Conservation (phyloP, 2,888 invertebrate genomes). For the Tiliacea aurago region DNA sequence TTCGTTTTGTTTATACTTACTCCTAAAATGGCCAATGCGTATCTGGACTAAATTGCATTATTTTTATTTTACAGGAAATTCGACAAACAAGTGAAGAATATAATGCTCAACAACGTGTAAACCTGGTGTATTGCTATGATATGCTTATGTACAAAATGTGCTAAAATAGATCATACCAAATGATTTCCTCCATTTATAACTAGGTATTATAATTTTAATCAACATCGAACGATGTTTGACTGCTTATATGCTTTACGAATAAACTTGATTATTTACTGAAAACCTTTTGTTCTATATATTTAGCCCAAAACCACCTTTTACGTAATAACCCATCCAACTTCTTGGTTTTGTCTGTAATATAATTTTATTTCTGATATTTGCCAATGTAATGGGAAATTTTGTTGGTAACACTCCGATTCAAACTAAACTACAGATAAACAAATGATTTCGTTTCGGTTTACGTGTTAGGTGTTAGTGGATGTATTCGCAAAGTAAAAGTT, state of each 20-base stretch:
- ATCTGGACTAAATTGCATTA: background rate
- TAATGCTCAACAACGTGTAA: constrained; percentile 88
- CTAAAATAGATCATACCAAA: constrained; percentile 32
- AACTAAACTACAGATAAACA: constrained; percentile 10
- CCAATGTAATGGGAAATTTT: background rate
- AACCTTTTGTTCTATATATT: background rate
- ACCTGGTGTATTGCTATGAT: background rate
- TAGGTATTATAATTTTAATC: constrained; percentile 42
- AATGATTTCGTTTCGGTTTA: background rate
- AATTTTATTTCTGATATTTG: background rate
- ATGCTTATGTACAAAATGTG: constrained; percentile 34
- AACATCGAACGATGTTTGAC: constrained; percentile 40
- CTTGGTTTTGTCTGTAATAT: background rate
- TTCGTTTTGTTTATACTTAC: background rate
- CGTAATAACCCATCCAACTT: no score
- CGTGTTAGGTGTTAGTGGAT: constrained; percentile 35
- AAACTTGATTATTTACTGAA: constrained; percentile 37
- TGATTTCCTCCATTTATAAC: constrained; percentile 42
- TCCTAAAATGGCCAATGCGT: no score
- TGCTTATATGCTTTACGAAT: constrained; percentile 54
- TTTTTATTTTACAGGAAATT: constrained; percentile 90
- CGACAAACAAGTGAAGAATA: constrained; percentile 92
- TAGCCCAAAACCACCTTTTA: background rate
- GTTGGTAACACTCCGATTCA: constrained; percentile 6
- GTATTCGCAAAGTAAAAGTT: background rate